phyloP scores from a whole-genome alignment of 2,797 vertebrate species.

The Phoebastria nigripes region DNA sequence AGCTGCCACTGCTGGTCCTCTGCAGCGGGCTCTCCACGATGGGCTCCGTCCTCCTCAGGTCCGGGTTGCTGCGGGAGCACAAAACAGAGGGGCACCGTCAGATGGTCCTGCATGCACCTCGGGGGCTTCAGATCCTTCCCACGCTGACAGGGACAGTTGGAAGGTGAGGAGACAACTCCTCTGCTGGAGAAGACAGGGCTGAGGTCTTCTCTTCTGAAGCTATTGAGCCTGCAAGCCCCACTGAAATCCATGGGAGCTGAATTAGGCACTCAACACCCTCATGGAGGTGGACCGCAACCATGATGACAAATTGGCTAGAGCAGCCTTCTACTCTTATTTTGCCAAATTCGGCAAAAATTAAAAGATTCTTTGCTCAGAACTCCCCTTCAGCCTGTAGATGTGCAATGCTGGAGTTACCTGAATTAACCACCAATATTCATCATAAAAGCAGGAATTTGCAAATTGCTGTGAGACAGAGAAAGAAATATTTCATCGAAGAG shows the following conservation, averaged over 20 bases:
- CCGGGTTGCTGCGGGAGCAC: conserved; percentile 84
- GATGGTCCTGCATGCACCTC: fast-evolving
- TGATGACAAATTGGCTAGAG: neutral
- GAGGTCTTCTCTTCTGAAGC: neutral
- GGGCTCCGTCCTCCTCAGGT: conserved; percentile 88
- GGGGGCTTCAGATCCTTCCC: neutral
- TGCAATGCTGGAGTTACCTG: neutral
- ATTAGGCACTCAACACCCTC: neutral
- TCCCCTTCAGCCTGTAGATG: neutral
- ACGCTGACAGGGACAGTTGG: neutral
- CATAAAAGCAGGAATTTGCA: neutral
- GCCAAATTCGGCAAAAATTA: neutral
- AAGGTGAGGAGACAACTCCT: neutral
- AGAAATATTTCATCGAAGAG: neutral
- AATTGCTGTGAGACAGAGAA: neutral
- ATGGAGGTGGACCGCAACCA: neutral
- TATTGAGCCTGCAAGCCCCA: neutral
- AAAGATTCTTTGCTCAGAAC: neutral
- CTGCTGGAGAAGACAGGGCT: neutral
- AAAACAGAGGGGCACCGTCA: neutral
- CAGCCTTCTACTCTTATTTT: neutral
- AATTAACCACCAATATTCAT: neutral
- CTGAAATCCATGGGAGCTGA: neutral
- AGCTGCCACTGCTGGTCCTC: conserved; percentile 94
- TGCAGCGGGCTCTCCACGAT: conserved; percentile 88